phyloP scores from a whole-genome alignment of 2,113 vertebrate species.

The Mixornis gularis region DNA sequence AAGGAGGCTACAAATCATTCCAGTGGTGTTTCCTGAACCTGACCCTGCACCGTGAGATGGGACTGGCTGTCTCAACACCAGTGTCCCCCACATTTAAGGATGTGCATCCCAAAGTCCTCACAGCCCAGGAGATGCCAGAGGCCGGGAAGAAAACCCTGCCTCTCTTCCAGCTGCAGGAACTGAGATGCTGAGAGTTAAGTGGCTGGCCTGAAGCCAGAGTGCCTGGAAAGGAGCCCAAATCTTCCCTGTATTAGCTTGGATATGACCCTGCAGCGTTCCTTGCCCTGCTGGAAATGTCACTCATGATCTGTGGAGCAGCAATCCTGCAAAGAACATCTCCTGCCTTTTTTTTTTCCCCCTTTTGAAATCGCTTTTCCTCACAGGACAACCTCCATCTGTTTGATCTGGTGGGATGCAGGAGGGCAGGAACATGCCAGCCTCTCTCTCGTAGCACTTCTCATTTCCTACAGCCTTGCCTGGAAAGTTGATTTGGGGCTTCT shows the following conservation, averaged over 20 bases:
- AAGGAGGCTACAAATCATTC: background rate
- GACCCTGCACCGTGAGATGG: background rate
- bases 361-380: background rate
- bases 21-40: background rate
- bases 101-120: background rate
- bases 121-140: background rate
- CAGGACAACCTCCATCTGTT: background rate
- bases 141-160: background rate
- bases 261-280: background rate
- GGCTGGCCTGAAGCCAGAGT: background rate
- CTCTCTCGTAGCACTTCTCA: background rate
- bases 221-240: background rate
- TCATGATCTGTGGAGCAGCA: background rate
- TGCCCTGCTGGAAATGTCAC: slow-evolving; percentile 34
- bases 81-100: rapidly evolving
- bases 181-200: background rate
- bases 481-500: background rate
- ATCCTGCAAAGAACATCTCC: background rate
- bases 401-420: background rate
- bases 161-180: background rate
- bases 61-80: background rate
- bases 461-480: background rate
- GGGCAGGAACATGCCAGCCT: rapidly evolving
- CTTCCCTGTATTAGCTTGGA: background rate
- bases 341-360: rapidly evolving